Conservation (phyloP, 1,140 invertebrate genomes). For the Zaprionus davidi region DNA sequence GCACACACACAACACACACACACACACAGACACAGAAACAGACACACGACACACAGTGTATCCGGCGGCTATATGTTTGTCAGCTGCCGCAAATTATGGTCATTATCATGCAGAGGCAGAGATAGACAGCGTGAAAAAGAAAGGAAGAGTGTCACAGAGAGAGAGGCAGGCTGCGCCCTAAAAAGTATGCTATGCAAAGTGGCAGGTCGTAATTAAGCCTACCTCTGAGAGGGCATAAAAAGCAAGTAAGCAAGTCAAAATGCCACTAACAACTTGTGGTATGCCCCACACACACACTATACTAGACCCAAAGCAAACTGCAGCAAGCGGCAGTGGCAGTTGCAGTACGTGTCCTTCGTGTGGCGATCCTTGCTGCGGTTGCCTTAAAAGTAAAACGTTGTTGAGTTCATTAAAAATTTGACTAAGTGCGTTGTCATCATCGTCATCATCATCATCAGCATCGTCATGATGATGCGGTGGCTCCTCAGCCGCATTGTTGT, state of each 20-base stretch:
- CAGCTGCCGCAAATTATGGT: slow-evolving; percentile 63
- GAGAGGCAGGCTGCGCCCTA: slow-evolving; percentile 15
- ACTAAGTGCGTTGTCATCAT: slow-evolving; percentile 77
- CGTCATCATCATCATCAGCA: slow-evolving; percentile 46
- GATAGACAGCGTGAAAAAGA: not conserved
- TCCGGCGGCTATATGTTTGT: slow-evolving; percentile 25
- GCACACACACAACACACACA: not conserved
- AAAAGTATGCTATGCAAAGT: slow-evolving; percentile 64
- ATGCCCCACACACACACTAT: slow-evolving; percentile 15
- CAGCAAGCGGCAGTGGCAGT: slow-evolving; percentile 15
- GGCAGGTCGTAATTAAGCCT: slow-evolving; percentile 59
- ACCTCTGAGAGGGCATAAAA: slow-evolving; percentile 32
- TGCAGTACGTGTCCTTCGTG: slow-evolving; percentile 37
- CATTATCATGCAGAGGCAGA: slow-evolving; percentile 50
- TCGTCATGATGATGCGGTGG: slow-evolving; percentile 1
- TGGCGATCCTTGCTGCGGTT: slow-evolving; percentile 26
- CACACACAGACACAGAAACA: slow-evolving; percentile 8
- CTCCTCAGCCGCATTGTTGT: slow-evolving; percentile 16
- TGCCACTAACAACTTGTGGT: slow-evolving; percentile 21
- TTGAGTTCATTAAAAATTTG: slow-evolving; percentile 80
- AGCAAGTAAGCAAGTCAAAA: slow-evolving; percentile 31
- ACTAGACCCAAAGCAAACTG: slow-evolving; percentile 16
- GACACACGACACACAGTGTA: slow-evolving; percentile 13
- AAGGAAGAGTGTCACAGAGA: not conserved
- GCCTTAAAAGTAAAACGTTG: slow-evolving; percentile 75